Evolutionary conservation across 2,797 vertebrate species (phyloP).

Genomic region (Danio choprae): DNA sequence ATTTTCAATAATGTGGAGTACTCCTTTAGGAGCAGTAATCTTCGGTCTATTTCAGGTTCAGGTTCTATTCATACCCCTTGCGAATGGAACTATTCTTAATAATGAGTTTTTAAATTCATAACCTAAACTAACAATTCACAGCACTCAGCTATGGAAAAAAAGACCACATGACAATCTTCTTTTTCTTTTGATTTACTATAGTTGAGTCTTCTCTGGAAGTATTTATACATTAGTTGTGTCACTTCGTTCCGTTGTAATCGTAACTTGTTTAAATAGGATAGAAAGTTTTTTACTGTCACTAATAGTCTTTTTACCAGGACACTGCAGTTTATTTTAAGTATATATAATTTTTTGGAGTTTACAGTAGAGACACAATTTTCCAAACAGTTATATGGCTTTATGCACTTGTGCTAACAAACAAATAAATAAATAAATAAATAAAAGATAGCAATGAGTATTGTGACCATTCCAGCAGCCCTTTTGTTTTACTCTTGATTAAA

Average conservation of each 20-base stretch:
- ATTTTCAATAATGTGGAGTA: too few relatives aligned
- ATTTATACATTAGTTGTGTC: too few relatives aligned
- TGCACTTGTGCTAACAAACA: not conserved
- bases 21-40: not conserved
- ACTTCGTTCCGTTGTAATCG: not conserved
- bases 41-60: not conserved
- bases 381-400: not conserved
- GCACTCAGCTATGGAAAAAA: too few relatives aligned
- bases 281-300: not conserved
- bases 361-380: not conserved
- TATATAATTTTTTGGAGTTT: not conserved
- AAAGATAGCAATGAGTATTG: not conserved
- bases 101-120: not conserved
- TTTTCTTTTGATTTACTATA: too few relatives aligned
- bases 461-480: not conserved
- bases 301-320: not conserved
- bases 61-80: not conserved
- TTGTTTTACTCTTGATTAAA: constrained; percentile 7
- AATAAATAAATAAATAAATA: constrained; percentile 15
- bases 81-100: not conserved
- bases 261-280: not conserved
- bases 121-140: not conserved
- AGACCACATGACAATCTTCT: too few relatives aligned
- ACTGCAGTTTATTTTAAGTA: not conserved
- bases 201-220: too few relatives aligned